Base-by-base conservation (phyloP, 1,140 invertebrate species). In the Teleogryllus occipitalis region DNA sequence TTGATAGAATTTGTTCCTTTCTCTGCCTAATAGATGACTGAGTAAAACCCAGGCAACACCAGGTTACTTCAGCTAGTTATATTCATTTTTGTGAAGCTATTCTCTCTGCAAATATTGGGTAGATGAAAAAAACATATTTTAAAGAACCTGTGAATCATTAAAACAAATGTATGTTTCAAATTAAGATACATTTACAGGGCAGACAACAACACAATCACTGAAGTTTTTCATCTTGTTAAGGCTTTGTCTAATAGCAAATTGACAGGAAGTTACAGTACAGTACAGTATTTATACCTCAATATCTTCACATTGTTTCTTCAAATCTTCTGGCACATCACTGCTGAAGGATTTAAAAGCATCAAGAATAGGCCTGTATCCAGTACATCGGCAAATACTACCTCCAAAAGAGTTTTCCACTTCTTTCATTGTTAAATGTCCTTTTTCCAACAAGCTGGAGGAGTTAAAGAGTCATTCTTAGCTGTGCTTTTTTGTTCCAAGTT, bases 341-440 rank as follows among this genome's bases (percentile, higher is more conserved):
- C 85, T 84, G 77, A 89, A 85, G 7, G 87, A 86, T 81, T 88
- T 89, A 81, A 88, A 89, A 7, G 88, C 87, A 80, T 89, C 88
- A 18, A 89, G 81, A 82, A 90, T 90, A 22, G 88, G 86, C 47
- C 89, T 81, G 82, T 89, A 90, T 8, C 88, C 88, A 10, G 88
- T 89, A 80, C 88, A 90, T 18, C 88, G 86, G 79, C 89, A 89
- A 7, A 89, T 83, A 82, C 90, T 89, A 47, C 89, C 88, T 81
- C 85, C 85, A 39, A 87, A 80, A 10, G 79, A 81, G 14, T 85
- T 80, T 75, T 87, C 85, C 49, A 86, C 82, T 18, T 87, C 81
- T 47, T 82, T 80, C 78, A 82, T 83, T 12, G 81, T 82, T 73
- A 81, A 49, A 75, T 79, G 65, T 8, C 82, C 81, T 10, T 76